These are phyloP conservation scores for Tinamus major DNA, from an alignment of 2,797 vertebrate species.

Conservation along the genomic window DNA sequence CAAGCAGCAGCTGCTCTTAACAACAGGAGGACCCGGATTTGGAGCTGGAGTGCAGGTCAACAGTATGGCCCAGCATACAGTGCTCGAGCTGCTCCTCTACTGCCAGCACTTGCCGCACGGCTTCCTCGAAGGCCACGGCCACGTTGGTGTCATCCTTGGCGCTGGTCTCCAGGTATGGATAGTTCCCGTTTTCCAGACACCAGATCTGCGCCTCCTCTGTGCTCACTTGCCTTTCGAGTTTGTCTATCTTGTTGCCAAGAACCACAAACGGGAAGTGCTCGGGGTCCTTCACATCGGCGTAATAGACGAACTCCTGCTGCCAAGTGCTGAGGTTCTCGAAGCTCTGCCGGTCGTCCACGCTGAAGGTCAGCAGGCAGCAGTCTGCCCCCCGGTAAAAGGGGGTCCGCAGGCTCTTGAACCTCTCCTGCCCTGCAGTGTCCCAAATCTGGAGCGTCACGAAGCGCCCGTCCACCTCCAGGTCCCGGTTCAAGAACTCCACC, in stretches of 20 bases:
- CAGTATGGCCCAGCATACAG: conserved; percentile 89
- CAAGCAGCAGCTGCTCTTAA: conserved; percentile 74
- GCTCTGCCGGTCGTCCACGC: conserved; percentile 94
- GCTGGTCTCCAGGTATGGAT: conserved; percentile 96
- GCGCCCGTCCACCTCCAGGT: conserved; percentile 94
- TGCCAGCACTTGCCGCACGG: conserved; percentile 92
- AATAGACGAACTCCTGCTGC: conserved; percentile 97
- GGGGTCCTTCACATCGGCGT: conserved; percentile 93
- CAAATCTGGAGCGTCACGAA: conserved; percentile 98
- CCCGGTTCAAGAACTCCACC: conserved; percentile 97
- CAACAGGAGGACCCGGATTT: conserved; percentile 89
- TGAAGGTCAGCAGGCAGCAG: conserved; percentile 97
- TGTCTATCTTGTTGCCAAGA: conserved; percentile 96
- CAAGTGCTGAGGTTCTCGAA: conserved; percentile 95
- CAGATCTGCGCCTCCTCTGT: conserved; percentile 91
- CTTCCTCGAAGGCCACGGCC: conserved; percentile 94
- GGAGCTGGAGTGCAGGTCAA: conserved; percentile 92
- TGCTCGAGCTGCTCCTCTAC: conserved; percentile 94
- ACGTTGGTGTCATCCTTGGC: conserved; percentile 98
- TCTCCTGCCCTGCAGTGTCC: conserved; percentile 98
- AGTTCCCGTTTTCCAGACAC: conserved; percentile 93
- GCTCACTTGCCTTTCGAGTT: conserved; percentile 90
- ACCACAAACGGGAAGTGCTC: conserved; percentile 96
- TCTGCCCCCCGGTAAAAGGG: conserved; percentile 97
- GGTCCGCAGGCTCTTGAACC: conserved; percentile 95